A percentile compares a stretch with the other conserved stretches of the same genome.
These are phyloP conservation scores for Catotricha subobsoleta DNA, from an alignment of 2,888 invertebrate species.

Conservation along the genomic window DNA sequence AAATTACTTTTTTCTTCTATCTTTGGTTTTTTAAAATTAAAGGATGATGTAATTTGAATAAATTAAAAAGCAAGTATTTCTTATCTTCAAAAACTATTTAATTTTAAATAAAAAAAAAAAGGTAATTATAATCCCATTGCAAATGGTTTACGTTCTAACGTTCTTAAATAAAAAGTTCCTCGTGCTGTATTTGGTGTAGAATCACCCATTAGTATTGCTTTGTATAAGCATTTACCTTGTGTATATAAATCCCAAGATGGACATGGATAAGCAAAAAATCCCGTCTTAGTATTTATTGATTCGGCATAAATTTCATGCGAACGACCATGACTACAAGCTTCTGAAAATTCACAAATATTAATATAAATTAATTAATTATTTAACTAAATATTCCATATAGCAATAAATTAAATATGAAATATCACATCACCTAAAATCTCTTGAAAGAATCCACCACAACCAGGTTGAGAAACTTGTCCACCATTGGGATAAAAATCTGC, in stretches of 20 bases:
- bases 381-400: not conserved
- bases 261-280: constrained; percentile 40
- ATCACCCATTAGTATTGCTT: constrained; percentile 38
- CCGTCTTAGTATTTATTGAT: constrained; percentile 37
- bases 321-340: constrained; percentile 51
- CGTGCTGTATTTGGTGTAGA: constrained; percentile 20
- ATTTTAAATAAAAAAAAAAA: no score
- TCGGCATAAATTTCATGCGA: constrained; percentile 42
- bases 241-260: constrained; percentile 28
- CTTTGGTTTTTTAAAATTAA: no score
- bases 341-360: constrained; percentile 22
- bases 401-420: not conserved
- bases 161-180: constrained; percentile 43
- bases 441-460: constrained; percentile 33
- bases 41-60: no score
- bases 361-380: not conserved
- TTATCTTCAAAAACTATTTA: no score
- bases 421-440: not conserved
- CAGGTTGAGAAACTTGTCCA: constrained; percentile 47
- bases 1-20: no score
- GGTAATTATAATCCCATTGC: constrained; percentile 28
- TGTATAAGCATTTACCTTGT: constrained; percentile 20
- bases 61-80: no score
- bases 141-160: constrained; percentile 36
- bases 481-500: constrained; percentile 60